Percentiles rank a stretch among this genome's conserved stretches.
These are phyloP conservation scores for Plebejus argus DNA, from an alignment of 2,888 invertebrate genomes.

Conservation along the genomic window DNA sequence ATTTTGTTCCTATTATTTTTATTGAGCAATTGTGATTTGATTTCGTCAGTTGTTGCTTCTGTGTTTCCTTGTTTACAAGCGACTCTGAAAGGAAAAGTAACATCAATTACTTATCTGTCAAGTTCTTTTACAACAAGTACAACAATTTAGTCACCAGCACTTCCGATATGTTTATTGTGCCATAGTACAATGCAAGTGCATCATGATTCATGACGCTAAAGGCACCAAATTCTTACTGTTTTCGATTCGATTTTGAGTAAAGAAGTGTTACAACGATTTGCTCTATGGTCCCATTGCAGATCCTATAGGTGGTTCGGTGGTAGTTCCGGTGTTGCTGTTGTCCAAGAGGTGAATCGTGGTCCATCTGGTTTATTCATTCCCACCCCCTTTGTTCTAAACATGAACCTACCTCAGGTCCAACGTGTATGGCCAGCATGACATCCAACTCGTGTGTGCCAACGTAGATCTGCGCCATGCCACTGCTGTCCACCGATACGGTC, in stretches of 20 bases:
- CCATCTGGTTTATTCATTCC: no score
- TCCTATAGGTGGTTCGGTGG: no score
- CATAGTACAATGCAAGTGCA: no score
- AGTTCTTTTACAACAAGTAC: not conserved
- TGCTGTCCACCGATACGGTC: conserved; percentile 78
- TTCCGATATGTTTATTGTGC: no score
- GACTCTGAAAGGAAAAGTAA: conserved; percentile 48
- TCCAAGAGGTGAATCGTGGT: no score
- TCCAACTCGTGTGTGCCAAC: conserved; percentile 79
- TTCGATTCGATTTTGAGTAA: no score
- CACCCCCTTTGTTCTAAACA: not conserved
- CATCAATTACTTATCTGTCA: not conserved
- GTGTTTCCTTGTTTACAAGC: conserved; percentile 43
- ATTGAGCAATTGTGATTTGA: not conserved
- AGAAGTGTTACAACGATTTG: no score
- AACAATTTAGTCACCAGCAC: not conserved
- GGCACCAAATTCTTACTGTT: no score
- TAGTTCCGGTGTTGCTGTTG: no score
- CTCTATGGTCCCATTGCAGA: no score
- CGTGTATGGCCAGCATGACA: conserved; percentile 84
- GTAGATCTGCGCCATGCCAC: conserved; percentile 79
- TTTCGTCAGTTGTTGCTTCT: conserved; percentile 3
- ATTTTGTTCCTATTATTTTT: not conserved
- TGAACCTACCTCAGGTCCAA: conserved; percentile 64
- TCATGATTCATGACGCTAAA: no score